These are phyloP conservation scores for Phragmatobia fuliginosa DNA, from an alignment of 2,888 invertebrate genomes.

Conservation along the genomic window DNA sequence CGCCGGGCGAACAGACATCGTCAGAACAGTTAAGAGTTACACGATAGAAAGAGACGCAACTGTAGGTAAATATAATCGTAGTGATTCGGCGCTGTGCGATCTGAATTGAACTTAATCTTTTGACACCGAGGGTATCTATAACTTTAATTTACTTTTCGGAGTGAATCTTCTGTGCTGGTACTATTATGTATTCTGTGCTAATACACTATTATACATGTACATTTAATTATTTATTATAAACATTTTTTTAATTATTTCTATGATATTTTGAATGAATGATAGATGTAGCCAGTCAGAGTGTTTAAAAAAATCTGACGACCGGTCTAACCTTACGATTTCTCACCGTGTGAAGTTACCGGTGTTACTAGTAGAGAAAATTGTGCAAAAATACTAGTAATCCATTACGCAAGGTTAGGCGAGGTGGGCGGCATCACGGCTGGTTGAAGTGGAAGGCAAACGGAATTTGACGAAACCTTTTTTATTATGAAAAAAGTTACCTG, in stretches of 20 bases:
- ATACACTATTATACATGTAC: background rate
- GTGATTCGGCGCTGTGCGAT: too few species aligned
- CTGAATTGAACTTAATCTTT: too few species aligned
- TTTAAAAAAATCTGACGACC: constrained; percentile 3
- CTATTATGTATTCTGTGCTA: too few species aligned
- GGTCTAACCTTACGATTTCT: constrained; percentile 15
- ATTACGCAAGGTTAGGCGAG: constrained; percentile 10
- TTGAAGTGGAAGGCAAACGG: constrained; percentile 13
- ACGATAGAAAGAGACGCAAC: too few species aligned
- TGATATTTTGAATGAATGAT: background rate
- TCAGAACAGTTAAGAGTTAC: too few species aligned
- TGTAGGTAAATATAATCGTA: too few species aligned
- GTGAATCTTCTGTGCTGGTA: too few species aligned
- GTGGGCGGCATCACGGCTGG: background rate
- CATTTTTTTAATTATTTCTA: background rate
- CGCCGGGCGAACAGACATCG: too few species aligned
- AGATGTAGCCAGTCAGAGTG: background rate
- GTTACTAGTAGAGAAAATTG: background rate
- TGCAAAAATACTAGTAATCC: constrained; percentile 5
- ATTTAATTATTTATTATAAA: background rate
- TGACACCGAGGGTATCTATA: too few species aligned
- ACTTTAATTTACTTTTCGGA: too few species aligned
- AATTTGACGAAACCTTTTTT: constrained; percentile 47
- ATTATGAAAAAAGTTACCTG: constrained; percentile 45
- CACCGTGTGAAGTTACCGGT: constrained; percentile 9